Percentiles rank a stretch among this genome's conserved stretches.
phyloP scores from a whole-genome alignment of 2,113 vertebrate genomes.

The Pagrus major region DNA sequence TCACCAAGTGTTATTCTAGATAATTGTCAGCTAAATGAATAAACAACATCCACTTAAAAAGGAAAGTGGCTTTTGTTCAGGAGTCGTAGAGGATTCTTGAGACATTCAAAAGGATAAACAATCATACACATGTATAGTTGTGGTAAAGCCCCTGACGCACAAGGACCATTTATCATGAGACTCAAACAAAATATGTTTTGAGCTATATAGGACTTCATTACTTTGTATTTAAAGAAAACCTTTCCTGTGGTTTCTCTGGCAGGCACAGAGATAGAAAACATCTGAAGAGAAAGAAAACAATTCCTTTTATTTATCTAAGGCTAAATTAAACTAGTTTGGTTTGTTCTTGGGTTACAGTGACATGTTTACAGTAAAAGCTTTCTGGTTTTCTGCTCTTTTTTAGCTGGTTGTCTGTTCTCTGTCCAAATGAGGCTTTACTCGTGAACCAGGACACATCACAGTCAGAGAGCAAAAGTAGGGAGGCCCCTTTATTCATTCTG shows the following conservation, averaged over 20 bases:
- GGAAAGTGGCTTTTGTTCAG: neutral
- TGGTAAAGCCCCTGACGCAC: conserved; percentile 3
- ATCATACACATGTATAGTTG: neutral
- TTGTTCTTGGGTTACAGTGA: neutral
- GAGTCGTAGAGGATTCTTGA: neutral
- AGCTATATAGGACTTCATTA: conserved; percentile 3
- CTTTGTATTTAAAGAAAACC: conserved; percentile 6
- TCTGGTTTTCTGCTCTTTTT: neutral
- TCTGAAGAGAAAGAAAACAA: conserved; percentile 15
- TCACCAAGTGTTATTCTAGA: neutral
- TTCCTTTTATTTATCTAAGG: conserved; percentile 16
- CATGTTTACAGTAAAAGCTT: conserved; percentile 35
- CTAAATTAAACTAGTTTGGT: conserved; percentile 18
- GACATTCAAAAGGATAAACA: neutral
- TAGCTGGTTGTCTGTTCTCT: conserved; percentile 13
- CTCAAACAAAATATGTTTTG: conserved; percentile 3
- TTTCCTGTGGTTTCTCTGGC: conserved; percentile 35
- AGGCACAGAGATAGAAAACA: neutral
- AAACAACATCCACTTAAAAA: neutral
- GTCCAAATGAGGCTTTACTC: conserved; percentile 14
- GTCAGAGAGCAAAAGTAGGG: neutral
- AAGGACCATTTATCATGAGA: conserved; percentile 2
- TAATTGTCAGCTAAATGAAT: neutral
- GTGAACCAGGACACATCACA: neutral
- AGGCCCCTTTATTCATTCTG: neutral